Percentiles rank a stretch among this genome's conserved stretches.
phyloP scores from a whole-genome alignment of 2,113 vertebrate genomes.

The Felis catus region DNA sequence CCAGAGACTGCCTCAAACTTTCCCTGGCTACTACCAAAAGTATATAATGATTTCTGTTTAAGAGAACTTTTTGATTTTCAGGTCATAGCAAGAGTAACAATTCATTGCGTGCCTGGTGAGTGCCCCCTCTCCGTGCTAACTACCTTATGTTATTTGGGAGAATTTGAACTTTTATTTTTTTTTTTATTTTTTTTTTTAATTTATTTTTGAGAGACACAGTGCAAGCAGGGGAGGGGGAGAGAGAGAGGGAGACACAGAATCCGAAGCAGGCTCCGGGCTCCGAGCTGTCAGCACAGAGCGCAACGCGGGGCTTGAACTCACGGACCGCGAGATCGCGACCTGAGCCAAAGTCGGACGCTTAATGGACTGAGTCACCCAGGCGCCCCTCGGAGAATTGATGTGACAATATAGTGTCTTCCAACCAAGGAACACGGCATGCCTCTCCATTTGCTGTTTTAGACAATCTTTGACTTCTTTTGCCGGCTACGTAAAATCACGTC shows the following conservation, averaged over 20 bases:
- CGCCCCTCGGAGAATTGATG: background rate
- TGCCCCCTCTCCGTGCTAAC: background rate
- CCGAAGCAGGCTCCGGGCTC: no score
- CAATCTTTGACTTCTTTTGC: background rate
- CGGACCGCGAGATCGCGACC: no score
- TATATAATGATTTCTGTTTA: background rate
- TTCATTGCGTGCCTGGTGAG: background rate
- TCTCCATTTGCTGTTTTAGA: constrained; percentile 1
- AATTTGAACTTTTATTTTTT: background rate
- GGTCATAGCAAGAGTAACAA: background rate
- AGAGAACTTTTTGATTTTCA: constrained; percentile 3
- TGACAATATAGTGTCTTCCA: background rate
- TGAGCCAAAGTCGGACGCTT: no score
- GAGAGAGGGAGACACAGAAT: no score
- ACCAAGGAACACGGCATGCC: background rate
- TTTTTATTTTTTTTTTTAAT: no score
- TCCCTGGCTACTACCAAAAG: background rate
- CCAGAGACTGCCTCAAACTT: background rate
- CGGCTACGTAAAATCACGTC: background rate
- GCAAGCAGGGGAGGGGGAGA: no score
- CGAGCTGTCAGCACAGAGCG: no score
- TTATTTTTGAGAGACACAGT: no score
- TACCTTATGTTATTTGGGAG: background rate
- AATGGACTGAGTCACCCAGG: no score
- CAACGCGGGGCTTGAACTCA: no score